A percentile compares a stretch with the other conserved stretches of the same genome.
Evolutionary conservation across 2,797 vertebrate genomes (phyloP).

Genomic region (Pseudomugil gertrudae): DNA sequence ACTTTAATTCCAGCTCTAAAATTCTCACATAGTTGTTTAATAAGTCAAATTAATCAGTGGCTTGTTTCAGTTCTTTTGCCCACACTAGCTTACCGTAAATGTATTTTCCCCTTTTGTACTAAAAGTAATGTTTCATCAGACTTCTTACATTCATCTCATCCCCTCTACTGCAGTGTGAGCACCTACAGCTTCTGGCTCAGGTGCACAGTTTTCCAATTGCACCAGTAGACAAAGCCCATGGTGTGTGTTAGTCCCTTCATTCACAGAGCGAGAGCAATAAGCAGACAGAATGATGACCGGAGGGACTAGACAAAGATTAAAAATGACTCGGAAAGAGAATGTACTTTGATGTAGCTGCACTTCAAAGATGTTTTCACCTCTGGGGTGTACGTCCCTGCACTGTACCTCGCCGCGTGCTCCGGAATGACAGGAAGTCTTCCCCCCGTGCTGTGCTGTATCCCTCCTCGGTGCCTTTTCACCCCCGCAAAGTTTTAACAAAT

Average conservation of each 20-base stretch:
- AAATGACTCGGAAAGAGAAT: constrained; percentile 29
- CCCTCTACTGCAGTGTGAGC: neutral
- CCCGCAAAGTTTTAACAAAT: constrained; percentile 24
- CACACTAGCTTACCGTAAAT: too few relatives aligned
- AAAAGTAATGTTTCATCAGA: neutral
- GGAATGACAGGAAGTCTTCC: constrained; percentile 35
- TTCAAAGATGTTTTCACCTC: constrained; percentile 62
- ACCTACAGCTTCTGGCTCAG: constrained; percentile 1
- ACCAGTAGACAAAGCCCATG: constrained; percentile 15
- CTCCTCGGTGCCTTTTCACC: neutral
- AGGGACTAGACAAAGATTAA: constrained; percentile 39
- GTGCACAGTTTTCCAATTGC: neutral
- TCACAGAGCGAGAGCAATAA: constrained; percentile 23
- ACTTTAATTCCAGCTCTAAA: too few relatives aligned
- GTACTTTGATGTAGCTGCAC: constrained; percentile 64
- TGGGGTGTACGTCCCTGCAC: constrained; percentile 43
- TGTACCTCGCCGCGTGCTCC: constrained; percentile 30
- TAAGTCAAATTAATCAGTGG: too few relatives aligned
- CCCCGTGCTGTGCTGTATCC: neutral
- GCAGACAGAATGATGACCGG: constrained; percentile 38
- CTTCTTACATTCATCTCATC: neutral
- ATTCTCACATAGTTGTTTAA: too few relatives aligned
- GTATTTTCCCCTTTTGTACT: neutral
- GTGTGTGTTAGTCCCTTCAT: constrained; percentile 28
- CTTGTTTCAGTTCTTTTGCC: too few relatives aligned